Conservation (phyloP, 1,140 invertebrate species). For the Coboldia fuscipes region DNA sequence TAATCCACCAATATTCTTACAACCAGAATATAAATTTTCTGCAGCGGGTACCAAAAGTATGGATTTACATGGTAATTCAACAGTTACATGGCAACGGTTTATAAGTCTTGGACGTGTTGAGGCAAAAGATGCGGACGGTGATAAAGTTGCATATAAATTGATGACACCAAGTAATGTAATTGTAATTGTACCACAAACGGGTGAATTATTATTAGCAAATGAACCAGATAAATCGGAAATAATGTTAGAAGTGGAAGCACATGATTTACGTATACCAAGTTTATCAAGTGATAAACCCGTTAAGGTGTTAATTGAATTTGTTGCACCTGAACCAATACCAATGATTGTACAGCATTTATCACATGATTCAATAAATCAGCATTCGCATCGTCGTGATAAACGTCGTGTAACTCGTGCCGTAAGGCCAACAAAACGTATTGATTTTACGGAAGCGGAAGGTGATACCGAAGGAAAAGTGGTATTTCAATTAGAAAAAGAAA, state of each 20-base stretch:
- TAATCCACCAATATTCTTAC: constrained; percentile 63
- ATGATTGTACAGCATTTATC: constrained; percentile 22
- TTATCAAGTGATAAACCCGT: constrained; percentile 42
- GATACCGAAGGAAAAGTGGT: constrained; percentile 69
- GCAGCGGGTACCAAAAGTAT: constrained; percentile 32
- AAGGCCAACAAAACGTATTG: constrained; percentile 74
- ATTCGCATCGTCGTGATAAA: constrained; percentile 43
- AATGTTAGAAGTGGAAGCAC: constrained; percentile 51
- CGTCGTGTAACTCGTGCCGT: constrained; percentile 68
- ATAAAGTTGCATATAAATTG: constrained; percentile 63
- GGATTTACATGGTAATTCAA: constrained; percentile 25
- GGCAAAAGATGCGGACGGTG: constrained; percentile 68
- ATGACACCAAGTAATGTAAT: constrained; percentile 53
- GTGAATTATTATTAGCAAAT: constrained; percentile 60
- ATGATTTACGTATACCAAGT: constrained; percentile 53
- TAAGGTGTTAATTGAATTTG: constrained; percentile 51
- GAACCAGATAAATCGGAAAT: constrained; percentile 45
- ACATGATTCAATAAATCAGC: constrained; percentile 27
- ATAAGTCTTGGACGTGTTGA: constrained; percentile 56
- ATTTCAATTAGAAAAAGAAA: constrained; percentile 79
- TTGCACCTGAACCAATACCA: constrained; percentile 27
- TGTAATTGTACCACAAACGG: constrained; percentile 78
- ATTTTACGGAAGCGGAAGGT: constrained; percentile 79
- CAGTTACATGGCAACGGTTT: constrained; percentile 47
- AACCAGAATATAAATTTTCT: constrained; percentile 55